Evolutionary conservation across 2,113 vertebrate genomes (phyloP).

Genomic region (Mola mola): DNA sequence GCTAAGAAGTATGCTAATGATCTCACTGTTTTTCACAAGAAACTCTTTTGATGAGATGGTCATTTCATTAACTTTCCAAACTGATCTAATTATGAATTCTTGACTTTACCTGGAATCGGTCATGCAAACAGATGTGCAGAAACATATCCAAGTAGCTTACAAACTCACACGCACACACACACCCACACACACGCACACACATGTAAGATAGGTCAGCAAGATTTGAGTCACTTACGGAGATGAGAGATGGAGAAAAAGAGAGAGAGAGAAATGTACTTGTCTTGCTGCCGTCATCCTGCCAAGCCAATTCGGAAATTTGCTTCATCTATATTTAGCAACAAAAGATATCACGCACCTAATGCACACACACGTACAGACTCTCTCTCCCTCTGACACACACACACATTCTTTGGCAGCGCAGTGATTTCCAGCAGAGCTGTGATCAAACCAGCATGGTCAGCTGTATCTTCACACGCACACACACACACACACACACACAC

Average conservation of each 20-base stretch:
- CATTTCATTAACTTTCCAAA: neutral
- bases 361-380: slow-evolving; percentile 2
- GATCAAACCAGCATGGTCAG: slow-evolving; percentile 67
- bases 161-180: too few relatives aligned
- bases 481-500: slow-evolving; percentile 24
- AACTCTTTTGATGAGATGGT: neutral
- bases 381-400: neutral
- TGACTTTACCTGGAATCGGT: neutral
- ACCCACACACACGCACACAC: neutral
- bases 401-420: neutral
- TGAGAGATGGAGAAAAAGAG: too few relatives aligned
- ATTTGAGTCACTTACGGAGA: neutral
- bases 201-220: neutral
- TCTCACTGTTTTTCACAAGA: neutral
- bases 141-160: too few relatives aligned
- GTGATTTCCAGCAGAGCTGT: slow-evolving; percentile 44
- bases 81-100: neutral
- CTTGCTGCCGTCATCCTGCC: slow-evolving; percentile 17
- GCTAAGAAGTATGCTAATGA: neutral
- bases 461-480: slow-evolving; percentile 30
- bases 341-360: slow-evolving; percentile 21
- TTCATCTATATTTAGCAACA: slow-evolving; percentile 66
- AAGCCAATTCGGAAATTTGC: slow-evolving; percentile 39
- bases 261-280: slow-evolving; percentile 20
- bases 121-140: slow-evolving; percentile 1